Evolutionary conservation across 2,888 invertebrate genomes (phyloP), one percentile per base, ranked within the genome.

Genomic region (Epinotia brunnichana): DNA sequence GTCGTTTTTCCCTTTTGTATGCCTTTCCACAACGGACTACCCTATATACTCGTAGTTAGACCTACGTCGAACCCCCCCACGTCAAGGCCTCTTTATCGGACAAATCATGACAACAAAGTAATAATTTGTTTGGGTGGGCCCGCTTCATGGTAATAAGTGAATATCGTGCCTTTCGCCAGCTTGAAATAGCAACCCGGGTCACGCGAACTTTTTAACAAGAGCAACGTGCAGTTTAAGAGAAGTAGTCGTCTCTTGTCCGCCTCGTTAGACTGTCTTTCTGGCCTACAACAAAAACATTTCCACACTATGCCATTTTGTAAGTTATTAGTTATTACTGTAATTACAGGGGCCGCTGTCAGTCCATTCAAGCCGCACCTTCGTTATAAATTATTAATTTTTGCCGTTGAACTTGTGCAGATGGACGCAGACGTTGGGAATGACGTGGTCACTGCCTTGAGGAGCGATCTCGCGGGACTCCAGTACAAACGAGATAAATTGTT

Each of bases 381-480:
- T 2, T 66, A 74, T 66, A 54, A 70, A 66, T 74, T 66, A 66
- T 69, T 73, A 59, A 64, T 66, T 21, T 60, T 61, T 19, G 39
- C 24, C 44, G 63, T 68, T 66, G 44, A 57, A 63, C 60, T 69
- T 68, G 80, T 85, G 72, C 85, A 95, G 95, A 94, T 95, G 94
- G 94, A 95, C 75, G 90, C 94, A 77, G 92, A 93, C 48, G 85
- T 89, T 74, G 90, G 83, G 74, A 94, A 95, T 82, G 97, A 97
- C 86, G 88, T 96, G 78, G 94, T 96, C 39, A 97, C 97, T 51
- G 94, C 96, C 11, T 90, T 97, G 74, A 95, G 97, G 78, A 97
- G 97, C 88, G 97, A 97, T 87, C 90, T 97, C 78, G 97, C 97
- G 19, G 97, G 95, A 2, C 91, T 97, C 62, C 97, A 97, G 82